Evolutionary conservation across 2,797 vertebrate genomes (phyloP).

Genomic region (Myotis vivesi): DNA sequence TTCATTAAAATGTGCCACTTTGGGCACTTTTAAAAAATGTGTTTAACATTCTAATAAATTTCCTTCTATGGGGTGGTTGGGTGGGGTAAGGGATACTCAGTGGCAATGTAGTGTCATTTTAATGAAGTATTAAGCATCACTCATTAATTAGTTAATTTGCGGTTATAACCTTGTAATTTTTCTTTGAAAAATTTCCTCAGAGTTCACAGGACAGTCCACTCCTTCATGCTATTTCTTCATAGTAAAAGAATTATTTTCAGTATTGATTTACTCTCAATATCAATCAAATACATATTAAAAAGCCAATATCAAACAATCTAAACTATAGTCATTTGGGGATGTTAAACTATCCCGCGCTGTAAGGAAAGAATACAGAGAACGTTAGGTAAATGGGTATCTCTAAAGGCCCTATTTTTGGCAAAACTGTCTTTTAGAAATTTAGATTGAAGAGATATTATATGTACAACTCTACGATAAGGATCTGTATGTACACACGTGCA

Average conservation of each 20-base stretch:
- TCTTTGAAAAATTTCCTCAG: not conserved
- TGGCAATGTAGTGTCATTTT: not conserved
- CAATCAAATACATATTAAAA: not conserved
- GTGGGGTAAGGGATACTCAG: not conserved
- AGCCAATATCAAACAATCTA: not conserved
- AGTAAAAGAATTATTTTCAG: not conserved
- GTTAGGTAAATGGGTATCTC: not conserved
- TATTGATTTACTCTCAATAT: not conserved
- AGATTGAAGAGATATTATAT: not conserved
- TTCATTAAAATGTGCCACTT: not conserved
- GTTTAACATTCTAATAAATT: not conserved
- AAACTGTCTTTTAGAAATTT: not conserved
- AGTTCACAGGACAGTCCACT: not conserved
- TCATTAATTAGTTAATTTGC: not conserved
- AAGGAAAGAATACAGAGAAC: not conserved
- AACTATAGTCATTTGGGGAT: not conserved
- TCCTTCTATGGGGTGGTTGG: not conserved
- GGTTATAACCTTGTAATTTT: not conserved
- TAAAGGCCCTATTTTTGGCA: not conserved
- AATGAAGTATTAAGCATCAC: not conserved
- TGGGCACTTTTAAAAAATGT: not conserved
- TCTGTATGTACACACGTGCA: not conserved
- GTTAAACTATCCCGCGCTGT: not conserved
- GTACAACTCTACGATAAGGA: not conserved
- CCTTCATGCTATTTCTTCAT: not conserved